phyloP scores from a whole-genome alignment of 2,888 invertebrate species.

The Amiota minor region DNA sequence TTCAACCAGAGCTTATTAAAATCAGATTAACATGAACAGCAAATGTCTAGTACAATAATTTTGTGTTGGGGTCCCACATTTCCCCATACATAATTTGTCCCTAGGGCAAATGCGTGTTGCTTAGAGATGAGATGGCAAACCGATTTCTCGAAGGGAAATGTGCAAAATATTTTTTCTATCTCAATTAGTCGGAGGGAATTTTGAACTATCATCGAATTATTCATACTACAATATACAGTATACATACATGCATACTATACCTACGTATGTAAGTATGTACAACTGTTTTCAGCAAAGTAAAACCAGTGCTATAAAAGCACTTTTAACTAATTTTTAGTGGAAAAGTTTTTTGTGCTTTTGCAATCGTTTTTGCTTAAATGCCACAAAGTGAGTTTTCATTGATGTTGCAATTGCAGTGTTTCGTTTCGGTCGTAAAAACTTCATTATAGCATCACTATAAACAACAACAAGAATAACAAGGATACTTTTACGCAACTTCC shows the following conservation, averaged over 20 bases:
- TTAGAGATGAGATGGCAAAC: no score
- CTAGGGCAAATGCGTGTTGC: no score
- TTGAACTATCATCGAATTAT: no score
- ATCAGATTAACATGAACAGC: slow-evolving; percentile 53
- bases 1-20: slow-evolving; percentile 60
- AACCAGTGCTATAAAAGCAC: not conserved
- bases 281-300: not conserved
- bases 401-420: slow-evolving; percentile 16
- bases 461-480: not conserved
- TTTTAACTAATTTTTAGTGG: slow-evolving; percentile 32
- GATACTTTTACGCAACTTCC: no score
- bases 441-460: slow-evolving; percentile 9
- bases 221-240: no score
- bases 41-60: slow-evolving; percentile 28
- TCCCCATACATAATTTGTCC: no score
- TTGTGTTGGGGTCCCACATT: no score
- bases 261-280: not conserved
- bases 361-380: slow-evolving; percentile 19
- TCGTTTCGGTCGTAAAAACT: slow-evolving; percentile 12
- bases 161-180: no score
- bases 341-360: slow-evolving; percentile 16
- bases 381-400: slow-evolving; percentile 15
- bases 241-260: no score
- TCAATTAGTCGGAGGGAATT: no score
- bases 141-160: no score